Evolutionary conservation across 2,113 vertebrate genomes (phyloP), one percentile per base, ranked within the genome.

Genomic region (Apteryx owenii): DNA sequence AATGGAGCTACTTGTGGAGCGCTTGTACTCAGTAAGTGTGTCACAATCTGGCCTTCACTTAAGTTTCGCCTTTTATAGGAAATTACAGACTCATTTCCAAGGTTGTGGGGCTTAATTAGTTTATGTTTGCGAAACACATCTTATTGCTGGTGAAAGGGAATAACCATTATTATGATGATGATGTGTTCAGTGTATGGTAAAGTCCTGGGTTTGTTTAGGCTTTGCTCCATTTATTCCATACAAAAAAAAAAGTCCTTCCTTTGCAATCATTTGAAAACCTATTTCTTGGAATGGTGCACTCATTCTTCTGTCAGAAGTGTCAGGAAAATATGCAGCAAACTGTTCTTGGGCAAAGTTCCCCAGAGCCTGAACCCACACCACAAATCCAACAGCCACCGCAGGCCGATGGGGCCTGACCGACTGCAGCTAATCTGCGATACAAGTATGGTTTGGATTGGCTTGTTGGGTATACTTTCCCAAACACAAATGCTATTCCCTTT

Each of bases 81-180:
- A 96, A 97, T 97, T 97, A 93, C 76, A 97, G 93, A 70, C 93
- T 91, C 95, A 88, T 96, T 97, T 97, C 91, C 91, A 97, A 95
- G 93, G 95, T 85, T 96, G 91, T 91, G 89, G 93, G 85, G 82
- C 93, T 96, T 97, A 97, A 96, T 97, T 97, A 97, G 97, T 96
- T 95, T 95, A 95, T 95, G 93, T 96, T 97, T 97, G 95, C 91
- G 90, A 96, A 97, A 96, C 79, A 90, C 91, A 85, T 94, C 94
- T 92, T 93, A 95, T 79, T 78, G 75, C 95, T 93, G 76, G 85
- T 96, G 93, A 91, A 96, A 93, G 69, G 68, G 90, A 95, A 93
- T 95, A 95, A 90, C 87, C 80, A 61, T 97, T 92, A 93, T 77
- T 46, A 91, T 72, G 75, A 96, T 94, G 92, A 91, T 88, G 96